These are phyloP conservation scores for Brachyhypopomus occidentalis DNA, from an alignment of 2,113 vertebrate species.

Conservation along the genomic window DNA sequence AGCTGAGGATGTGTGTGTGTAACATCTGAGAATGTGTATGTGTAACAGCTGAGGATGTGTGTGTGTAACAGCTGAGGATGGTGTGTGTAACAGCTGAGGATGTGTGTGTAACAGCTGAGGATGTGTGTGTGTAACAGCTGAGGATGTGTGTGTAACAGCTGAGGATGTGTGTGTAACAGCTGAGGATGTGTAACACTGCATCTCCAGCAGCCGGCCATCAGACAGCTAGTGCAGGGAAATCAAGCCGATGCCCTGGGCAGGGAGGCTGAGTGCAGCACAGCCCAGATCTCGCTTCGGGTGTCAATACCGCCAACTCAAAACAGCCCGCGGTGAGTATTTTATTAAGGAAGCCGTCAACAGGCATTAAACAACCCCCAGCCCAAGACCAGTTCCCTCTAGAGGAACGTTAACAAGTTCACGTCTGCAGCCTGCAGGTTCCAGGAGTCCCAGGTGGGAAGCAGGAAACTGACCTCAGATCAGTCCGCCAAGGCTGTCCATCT, in stretches of 20 bases:
- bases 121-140: too few species aligned
- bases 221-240: background rate
- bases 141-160: too few species aligned
- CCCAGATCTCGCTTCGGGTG: conserved; percentile 10
- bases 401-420: conserved; percentile 38
- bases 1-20: too few species aligned
- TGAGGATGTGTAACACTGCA: too few species aligned
- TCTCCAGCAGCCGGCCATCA: background rate
- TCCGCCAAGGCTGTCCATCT: background rate
- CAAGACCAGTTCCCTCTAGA: conserved; percentile 18
- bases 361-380: conserved; percentile 24
- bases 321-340: conserved; percentile 39
- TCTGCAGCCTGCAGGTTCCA: conserved; percentile 39
- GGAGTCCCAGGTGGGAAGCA: background rate
- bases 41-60: too few species aligned
- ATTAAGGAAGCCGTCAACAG: conserved; percentile 36
- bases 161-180: too few species aligned
- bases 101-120: too few species aligned
- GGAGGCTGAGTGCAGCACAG: background rate
- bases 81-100: too few species aligned
- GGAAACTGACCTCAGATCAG: conserved; percentile 31
- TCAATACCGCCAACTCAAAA: conserved; percentile 38
- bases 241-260: background rate
- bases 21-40: too few species aligned
- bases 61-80: too few species aligned